These are phyloP conservation scores for Hanleya hanleyi DNA, from an alignment of 2,888 invertebrate species.

Conservation along the genomic window DNA sequence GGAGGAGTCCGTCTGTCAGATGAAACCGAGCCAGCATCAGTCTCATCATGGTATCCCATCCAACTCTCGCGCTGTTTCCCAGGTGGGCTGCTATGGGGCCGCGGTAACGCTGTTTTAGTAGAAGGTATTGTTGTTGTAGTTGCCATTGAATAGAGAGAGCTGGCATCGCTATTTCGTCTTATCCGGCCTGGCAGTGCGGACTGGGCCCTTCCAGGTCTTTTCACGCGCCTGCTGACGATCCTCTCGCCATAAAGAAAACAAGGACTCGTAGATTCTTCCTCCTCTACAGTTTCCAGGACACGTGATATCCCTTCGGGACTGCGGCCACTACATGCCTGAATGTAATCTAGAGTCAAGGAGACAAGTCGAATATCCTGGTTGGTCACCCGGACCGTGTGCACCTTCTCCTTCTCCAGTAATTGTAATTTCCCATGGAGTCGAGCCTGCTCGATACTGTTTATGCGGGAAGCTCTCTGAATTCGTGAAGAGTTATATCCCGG, in stretches of 20 bases:
- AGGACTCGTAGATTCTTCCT: conserved; percentile 41
- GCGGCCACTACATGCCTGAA: conserved; percentile 65
- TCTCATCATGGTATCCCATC: background rate
- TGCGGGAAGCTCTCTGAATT: conserved; percentile 62
- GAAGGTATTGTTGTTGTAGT: background rate
- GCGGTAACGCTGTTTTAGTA: conserved; percentile 34
- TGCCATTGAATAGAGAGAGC: background rate
- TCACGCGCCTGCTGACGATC: conserved; percentile 56
- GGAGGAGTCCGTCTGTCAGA: background rate
- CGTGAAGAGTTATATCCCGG: conserved; percentile 61
- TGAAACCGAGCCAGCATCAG: background rate
- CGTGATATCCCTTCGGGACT: conserved; percentile 54
- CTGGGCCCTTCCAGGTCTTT: conserved; percentile 45
- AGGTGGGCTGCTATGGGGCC: conserved; percentile 54
- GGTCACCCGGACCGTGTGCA: conserved; percentile 54
- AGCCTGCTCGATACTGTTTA: conserved; percentile 63
- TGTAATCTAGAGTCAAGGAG: conserved; percentile 62
- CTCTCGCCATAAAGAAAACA: conserved; percentile 67
- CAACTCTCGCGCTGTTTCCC: conserved; percentile 8
- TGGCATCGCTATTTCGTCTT: background rate
- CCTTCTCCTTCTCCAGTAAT: conserved; percentile 60
- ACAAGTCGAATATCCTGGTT: conserved; percentile 67
- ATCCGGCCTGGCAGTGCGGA: background rate
- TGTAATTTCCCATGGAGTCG: conserved; percentile 52
- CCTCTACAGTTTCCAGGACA: conserved; percentile 15